A percentile compares a stretch with the other conserved stretches of the same genome.
These are phyloP conservation scores for Mesembrinibis cayennensis DNA, from an alignment of 2,113 vertebrate genomes.

Conservation along the genomic window DNA sequence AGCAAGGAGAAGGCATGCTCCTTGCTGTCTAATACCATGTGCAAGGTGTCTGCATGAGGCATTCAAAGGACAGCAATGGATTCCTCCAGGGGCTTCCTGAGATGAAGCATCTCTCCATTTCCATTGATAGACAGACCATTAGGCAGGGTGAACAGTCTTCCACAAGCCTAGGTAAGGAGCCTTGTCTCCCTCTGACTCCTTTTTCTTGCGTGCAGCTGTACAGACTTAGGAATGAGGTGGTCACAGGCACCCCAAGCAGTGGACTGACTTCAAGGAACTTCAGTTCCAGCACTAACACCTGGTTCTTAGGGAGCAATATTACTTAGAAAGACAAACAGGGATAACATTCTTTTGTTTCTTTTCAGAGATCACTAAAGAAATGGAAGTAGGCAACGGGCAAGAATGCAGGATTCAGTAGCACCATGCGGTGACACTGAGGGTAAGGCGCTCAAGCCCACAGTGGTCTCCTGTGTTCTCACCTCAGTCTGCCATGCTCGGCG, in stretches of 20 bases:
- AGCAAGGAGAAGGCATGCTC: background rate
- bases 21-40: background rate
- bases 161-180: background rate
- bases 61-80: background rate
- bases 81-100: background rate
- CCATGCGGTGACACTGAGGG: rapidly evolving
- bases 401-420: background rate
- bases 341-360: background rate
- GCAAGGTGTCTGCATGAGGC: background rate
- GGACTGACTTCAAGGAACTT: background rate
- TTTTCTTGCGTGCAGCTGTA: background rate
- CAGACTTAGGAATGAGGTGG: background rate
- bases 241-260: background rate
- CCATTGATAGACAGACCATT: background rate
- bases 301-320: background rate
- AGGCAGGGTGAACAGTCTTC: background rate
- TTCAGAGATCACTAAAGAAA: background rate
- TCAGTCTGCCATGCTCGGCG: rapidly evolving
- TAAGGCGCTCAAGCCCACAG: background rate
- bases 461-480: background rate
- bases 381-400: rapidly evolving
- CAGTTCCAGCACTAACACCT: background rate
- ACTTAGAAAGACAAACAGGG: background rate
- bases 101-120: background rate
- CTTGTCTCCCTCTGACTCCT: background rate